Evolutionary conservation across 2,888 invertebrate genomes (phyloP).

Genomic region (Barypeithes pellucidus): DNA sequence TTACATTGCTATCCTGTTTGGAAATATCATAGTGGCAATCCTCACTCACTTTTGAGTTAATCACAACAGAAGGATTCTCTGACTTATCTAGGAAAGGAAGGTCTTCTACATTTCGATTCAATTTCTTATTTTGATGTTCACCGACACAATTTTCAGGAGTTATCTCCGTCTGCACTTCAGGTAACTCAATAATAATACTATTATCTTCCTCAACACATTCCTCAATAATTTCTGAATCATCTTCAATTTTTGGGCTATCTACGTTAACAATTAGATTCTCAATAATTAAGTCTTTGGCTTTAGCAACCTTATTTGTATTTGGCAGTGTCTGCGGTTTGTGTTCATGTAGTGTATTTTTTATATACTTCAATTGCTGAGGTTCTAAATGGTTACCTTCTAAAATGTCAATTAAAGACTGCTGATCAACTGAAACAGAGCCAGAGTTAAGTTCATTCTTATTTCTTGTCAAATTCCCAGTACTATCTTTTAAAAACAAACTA

Average conservation of each 20-base stretch:
- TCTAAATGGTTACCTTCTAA: slow-evolving; percentile 48
- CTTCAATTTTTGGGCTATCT: slow-evolving; percentile 35
- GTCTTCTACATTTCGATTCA: not conserved
- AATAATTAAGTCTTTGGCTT: slow-evolving; percentile 2
- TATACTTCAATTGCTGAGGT: slow-evolving; percentile 5
- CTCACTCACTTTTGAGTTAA: not conserved
- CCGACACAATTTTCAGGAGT: not conserved
- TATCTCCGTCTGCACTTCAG: slow-evolving; percentile 28
- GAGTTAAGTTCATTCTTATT: slow-evolving; percentile 14
- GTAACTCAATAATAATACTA: slow-evolving; percentile 41
- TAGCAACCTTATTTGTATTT: not conserved
- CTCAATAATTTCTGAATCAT: slow-evolving; percentile 50
- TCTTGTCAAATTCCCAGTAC: not conserved
- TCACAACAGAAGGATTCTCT: not conserved
- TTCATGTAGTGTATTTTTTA: not conserved
- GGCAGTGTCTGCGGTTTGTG: slow-evolving; percentile 1
- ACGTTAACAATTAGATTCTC: slow-evolving; percentile 38
- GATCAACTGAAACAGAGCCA: slow-evolving; percentile 36
- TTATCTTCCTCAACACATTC: slow-evolving; percentile 53
- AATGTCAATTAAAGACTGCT: slow-evolving; percentile 53
- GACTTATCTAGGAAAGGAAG: not conserved
- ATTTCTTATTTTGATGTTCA: slow-evolving; percentile 8
- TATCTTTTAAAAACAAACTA: not conserved
- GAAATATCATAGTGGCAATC: not conserved
- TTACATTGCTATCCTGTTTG: not conserved